These are phyloP conservation scores for Melanargia galathea DNA, from an alignment of 2,888 invertebrate genomes.

Conservation along the genomic window DNA sequence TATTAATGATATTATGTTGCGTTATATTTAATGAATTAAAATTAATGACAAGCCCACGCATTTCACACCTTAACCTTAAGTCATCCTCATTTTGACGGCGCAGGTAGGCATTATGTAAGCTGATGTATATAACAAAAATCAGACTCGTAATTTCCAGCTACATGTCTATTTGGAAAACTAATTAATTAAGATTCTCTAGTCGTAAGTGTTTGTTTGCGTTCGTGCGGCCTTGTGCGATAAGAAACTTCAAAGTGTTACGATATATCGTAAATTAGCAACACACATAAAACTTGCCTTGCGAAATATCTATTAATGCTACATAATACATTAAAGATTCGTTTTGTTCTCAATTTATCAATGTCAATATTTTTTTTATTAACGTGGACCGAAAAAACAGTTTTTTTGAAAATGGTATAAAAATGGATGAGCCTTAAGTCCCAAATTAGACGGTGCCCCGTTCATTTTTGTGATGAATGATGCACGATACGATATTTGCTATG, in stretches of 20 bases:
- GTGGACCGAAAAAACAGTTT: too few species aligned
- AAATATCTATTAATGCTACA: not conserved
- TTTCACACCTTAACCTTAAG: constrained; percentile 25
- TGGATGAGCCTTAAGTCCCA: too few species aligned
- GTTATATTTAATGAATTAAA: not conserved
- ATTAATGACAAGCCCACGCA: constrained; percentile 26
- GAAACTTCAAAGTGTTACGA: not conserved
- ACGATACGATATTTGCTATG: too few species aligned
- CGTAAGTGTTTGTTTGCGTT: constrained; percentile 9
- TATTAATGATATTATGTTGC: too few species aligned
- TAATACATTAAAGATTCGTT: too few species aligned
- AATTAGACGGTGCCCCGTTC: too few species aligned
- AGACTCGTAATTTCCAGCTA: constrained; percentile 33
- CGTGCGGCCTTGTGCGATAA: constrained; percentile 11
- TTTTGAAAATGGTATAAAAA: too few species aligned
- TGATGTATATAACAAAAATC: constrained; percentile 29
- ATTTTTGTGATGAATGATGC: too few species aligned
- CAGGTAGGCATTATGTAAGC: constrained; percentile 26
- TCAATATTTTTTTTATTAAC: too few species aligned
- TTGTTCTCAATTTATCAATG: too few species aligned
- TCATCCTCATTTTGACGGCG: constrained; percentile 24
- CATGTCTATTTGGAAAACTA: constrained; percentile 25
- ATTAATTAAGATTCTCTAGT: constrained; percentile 34
- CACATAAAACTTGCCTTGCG: not conserved
- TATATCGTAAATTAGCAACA: constrained; percentile 1